Conservation (phyloP, 2,888 invertebrate genomes). For the Rotaria sp. region DNA sequence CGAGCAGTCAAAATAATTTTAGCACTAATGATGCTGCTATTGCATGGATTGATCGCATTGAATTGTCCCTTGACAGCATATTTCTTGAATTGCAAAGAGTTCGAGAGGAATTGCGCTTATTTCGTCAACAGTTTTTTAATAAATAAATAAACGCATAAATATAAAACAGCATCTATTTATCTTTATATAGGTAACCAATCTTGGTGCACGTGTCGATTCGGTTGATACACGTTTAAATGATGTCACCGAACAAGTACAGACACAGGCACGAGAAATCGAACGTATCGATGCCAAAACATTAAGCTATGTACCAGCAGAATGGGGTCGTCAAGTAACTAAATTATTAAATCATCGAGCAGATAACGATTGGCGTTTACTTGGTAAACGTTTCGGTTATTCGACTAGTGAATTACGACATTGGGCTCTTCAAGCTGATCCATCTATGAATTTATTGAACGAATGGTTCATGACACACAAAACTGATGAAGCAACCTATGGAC, state of each 20-base stretch:
- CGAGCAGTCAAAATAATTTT: neutral
- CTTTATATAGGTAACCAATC: neutral
- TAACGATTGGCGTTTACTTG: conserved; percentile 51
- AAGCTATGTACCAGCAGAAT: conserved; percentile 49
- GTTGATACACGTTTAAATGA: neutral
- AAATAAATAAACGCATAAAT: neutral
- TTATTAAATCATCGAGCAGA: conserved; percentile 47
- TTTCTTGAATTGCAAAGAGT: neutral
- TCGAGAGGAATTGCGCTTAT: neutral
- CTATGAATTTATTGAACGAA: conserved; percentile 51
- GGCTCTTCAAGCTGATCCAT: conserved; percentile 51
- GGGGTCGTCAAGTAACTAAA: conserved; percentile 49
- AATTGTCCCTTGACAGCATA: neutral
- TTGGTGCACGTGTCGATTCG: neutral
- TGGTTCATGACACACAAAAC: conserved; percentile 53
- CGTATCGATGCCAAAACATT: conserved; percentile 45
- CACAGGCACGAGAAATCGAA: neutral
- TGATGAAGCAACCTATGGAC: conserved; percentile 47
- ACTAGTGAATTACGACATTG: conserved; percentile 50
- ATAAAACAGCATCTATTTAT: too few relatives aligned
- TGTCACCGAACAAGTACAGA: neutral
- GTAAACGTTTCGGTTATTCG: conserved; percentile 49
- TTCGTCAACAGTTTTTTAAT: neutral
- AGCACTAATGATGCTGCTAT: neutral
- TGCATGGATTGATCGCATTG: neutral